Evolutionary conservation across 2,888 invertebrate genomes (phyloP).

Genomic region (Hyles lineata): DNA sequence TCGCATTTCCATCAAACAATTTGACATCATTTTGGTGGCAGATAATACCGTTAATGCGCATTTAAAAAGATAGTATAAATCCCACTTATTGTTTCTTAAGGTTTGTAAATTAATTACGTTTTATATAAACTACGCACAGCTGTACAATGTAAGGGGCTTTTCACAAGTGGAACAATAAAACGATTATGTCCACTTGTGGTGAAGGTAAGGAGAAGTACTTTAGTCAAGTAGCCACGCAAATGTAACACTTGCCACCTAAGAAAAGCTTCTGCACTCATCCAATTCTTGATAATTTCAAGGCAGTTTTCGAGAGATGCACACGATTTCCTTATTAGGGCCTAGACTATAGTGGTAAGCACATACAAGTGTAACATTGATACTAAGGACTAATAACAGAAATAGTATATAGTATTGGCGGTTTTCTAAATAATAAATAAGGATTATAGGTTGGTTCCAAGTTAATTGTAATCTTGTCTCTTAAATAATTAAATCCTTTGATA

Average conservation of each 20-base stretch:
- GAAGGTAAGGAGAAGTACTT: constrained; percentile 10
- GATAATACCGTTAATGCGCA: background rate
- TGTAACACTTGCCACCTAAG: background rate
- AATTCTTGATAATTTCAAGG: constrained; percentile 5
- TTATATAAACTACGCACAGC: background rate
- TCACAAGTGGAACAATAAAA: background rate
- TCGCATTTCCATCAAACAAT: background rate
- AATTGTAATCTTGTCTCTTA: too few species aligned
- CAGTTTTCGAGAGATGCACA: background rate
- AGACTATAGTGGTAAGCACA: background rate
- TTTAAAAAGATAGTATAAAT: background rate
- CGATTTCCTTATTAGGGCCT: background rate
- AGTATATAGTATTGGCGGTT: too few species aligned
- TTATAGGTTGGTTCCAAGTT: too few species aligned
- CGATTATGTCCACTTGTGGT: background rate
- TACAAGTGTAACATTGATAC: too few species aligned
- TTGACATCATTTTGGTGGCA: background rate
- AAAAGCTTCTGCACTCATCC: background rate
- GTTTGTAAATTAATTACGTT: background rate
- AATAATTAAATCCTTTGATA: too few species aligned
- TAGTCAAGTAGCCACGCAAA: constrained; percentile 3
- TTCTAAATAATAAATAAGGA: too few species aligned
- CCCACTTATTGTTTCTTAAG: background rate
- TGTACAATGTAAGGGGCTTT: background rate
- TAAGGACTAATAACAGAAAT: too few species aligned